A percentile compares a stretch with the other conserved stretches of the same genome.
These are phyloP conservation scores for Graptemys geographica DNA, from an alignment of 2,797 vertebrate species.

Conservation along the genomic window DNA sequence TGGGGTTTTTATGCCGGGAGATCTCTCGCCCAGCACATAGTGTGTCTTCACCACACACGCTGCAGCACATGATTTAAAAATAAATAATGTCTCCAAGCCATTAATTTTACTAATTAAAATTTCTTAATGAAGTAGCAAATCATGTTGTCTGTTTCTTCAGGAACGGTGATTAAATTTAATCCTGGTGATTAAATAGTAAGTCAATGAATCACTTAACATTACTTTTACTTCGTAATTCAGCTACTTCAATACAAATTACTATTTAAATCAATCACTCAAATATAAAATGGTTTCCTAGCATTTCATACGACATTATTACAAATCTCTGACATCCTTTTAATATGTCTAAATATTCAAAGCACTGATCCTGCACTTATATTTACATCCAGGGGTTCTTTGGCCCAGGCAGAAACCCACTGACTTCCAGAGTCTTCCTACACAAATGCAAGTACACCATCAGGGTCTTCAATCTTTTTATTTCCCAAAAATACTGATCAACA, in stretches of 20 bases:
- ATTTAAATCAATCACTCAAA: not conserved
- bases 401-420: not conserved
- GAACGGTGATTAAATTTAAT: not conserved
- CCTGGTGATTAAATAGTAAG: not conserved
- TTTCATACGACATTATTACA: not conserved
- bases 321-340: rapidly evolving
- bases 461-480: not conserved
- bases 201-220: rapidly evolving
- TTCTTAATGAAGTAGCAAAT: not conserved
- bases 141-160: not conserved
- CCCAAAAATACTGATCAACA: not conserved
- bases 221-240: not conserved
- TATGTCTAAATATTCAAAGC: not conserved
- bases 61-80: not conserved
- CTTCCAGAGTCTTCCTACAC: not conserved
- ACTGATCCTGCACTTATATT: not conserved
- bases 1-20: no score
- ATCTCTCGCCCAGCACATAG: no score
- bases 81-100: not conserved
- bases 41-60: no score
- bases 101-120: not conserved
- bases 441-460: not conserved
- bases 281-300: rapidly evolving
- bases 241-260: rapidly evolving
- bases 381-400: slow-evolving; percentile 1